Base-by-base conservation (phyloP, 2,113 vertebrate species). In the Chaetorhynchus papuensis region DNA sequence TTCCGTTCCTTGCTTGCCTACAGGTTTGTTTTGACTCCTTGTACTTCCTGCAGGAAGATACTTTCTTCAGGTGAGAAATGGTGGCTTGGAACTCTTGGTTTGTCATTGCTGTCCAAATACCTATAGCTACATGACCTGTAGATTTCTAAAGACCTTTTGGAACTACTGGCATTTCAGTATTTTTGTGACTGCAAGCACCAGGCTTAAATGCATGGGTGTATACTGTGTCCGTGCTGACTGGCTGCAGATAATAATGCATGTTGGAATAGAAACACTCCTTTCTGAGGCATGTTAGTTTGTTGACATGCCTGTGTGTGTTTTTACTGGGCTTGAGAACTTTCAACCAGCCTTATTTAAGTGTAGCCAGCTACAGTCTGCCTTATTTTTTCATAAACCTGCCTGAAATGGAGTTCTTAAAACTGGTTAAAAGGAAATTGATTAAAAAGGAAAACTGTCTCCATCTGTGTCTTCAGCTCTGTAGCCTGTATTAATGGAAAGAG, bases 1-100 rank as follows among this genome's bases (percentile, higher is more conserved):
- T 98, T 97, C 93, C 97, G 97, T 98, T 98, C 96, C 97, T 98
- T 98, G 97, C 94, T 98, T 98, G 97, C 96, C 94, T 96, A 81
- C 98, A 98, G 98, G 98, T 98, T 98, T 98, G 95, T 96, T 98
- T 97, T 98, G 97, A 94, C 95, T 97, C 96, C 97, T 97, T 95
- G 96, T 97, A 90, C 97, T 97, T 97, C 88, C 97, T 98, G 96
- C 95, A 97, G 97, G 96, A 97, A 97, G 52, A 96, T 91, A 80
- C 92, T 90, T 95, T 96, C 96, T 96, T 94, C 94, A 97, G 97
- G 98, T 99, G 98, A 98, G 98, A 97, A 95, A 76, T 91, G 91
- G 91, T 97, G 68, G 90, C 93, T 95, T 95, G 54, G 54, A 78
- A 85, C 86, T 95, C 72, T 87, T 42, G 49, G 50, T 96, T 70